Conservation (phyloP, 2,113 vertebrate species). For the Nibea coibor region DNA sequence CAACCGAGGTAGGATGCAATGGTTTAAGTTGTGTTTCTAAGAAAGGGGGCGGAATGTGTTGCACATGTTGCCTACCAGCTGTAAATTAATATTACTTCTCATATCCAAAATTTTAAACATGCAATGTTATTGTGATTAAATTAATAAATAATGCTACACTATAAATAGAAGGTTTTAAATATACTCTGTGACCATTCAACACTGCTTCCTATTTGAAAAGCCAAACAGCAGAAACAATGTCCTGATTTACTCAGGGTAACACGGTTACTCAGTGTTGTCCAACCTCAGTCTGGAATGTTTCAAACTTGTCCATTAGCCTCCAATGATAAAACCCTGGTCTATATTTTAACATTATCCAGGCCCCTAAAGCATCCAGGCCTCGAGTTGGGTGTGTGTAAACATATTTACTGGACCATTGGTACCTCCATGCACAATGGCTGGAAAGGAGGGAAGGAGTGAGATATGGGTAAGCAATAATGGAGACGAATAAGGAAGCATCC, state of each 20-base stretch:
- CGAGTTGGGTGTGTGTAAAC: constrained; percentile 3
- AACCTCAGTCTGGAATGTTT: constrained; percentile 14
- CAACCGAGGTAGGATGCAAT: too few relatives aligned
- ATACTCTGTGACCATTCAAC: too few relatives aligned
- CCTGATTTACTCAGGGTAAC: background rate
- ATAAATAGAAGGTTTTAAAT: too few relatives aligned
- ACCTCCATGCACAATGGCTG: constrained; percentile 64
- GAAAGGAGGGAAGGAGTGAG: constrained; percentile 54
- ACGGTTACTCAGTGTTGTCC: background rate
- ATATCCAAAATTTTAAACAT: too few relatives aligned
- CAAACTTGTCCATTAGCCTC: background rate
- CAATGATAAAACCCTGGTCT: constrained; percentile 21
- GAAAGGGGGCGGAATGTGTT: too few relatives aligned
- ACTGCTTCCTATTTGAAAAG: background rate
- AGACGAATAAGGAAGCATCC: constrained; percentile 66
- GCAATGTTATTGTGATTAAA: too few relatives aligned
- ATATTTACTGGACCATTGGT: constrained; percentile 59
- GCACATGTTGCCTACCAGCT: too few relatives aligned
- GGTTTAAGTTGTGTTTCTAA: too few relatives aligned
- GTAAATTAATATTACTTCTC: too few relatives aligned
- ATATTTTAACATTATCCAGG: constrained; percentile 22
- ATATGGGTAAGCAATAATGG: constrained; percentile 63
- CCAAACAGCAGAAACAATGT: background rate
- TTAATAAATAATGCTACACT: too few relatives aligned
- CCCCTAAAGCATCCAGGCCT: too few relatives aligned